phyloP scores from a whole-genome alignment of 64 coral and sea anemone genomes.

The Stylophora pistillata region DNA sequence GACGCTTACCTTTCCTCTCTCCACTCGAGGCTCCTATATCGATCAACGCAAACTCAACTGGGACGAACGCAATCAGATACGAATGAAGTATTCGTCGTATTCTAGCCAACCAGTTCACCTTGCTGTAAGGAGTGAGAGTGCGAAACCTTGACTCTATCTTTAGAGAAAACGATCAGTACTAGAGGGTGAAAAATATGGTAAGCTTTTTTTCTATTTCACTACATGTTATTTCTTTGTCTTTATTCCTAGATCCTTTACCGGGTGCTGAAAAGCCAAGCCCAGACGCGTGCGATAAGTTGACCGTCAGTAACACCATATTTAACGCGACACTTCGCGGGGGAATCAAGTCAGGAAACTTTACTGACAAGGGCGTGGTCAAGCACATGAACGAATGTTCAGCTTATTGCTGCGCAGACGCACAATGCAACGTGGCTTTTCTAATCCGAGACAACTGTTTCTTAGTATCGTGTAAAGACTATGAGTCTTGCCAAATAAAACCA shows the following conservation, averaged over 20 bases:
- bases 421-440: conserved; percentile 87
- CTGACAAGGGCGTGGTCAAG: conserved; percentile 77
- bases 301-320: conserved; percentile 67
- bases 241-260: conserved; percentile 48
- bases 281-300: conserved; percentile 38
- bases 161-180: too few relatives aligned
- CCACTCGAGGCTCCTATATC: too few relatives aligned
- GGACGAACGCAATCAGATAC: too few relatives aligned
- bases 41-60: too few relatives aligned
- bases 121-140: too few relatives aligned
- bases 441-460: conserved; percentile 84
- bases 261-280: conserved; percentile 45
- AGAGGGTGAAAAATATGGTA: too few relatives aligned
- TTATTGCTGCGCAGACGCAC: conserved; percentile 76
- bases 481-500: conserved; percentile 76
- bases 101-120: too few relatives aligned
- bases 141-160: too few relatives aligned
- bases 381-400: conserved; percentile 79
- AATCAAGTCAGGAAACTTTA: conserved; percentile 79
- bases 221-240: not conserved
- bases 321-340: conserved; percentile 84
- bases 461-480: conserved; percentile 86
- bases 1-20: too few relatives aligned
- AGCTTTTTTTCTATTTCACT: too few relatives aligned
- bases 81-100: too few relatives aligned